Evolutionary conservation across 2,113 vertebrate species (phyloP).

Genomic region (Illadopsis cleaveri): DNA sequence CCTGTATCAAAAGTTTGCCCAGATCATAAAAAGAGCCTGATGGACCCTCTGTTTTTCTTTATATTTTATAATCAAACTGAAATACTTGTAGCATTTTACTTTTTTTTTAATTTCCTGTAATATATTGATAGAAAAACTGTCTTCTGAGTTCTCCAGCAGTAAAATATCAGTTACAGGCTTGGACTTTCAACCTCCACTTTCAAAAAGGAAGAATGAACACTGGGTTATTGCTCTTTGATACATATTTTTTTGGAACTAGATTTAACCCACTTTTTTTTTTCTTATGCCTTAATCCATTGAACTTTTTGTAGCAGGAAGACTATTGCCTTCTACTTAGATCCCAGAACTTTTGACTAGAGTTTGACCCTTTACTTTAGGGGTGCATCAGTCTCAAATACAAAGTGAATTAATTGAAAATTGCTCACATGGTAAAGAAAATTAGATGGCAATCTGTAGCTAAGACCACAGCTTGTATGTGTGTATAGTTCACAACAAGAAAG

Average conservation of each 20-base stretch:
- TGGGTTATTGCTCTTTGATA: not conserved
- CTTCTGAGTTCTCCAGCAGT: not conserved
- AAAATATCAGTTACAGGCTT: not conserved
- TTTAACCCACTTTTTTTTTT: not conserved
- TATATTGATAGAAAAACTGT: not conserved
- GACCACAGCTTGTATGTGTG: not conserved
- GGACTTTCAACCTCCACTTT: not conserved
- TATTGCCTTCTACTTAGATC: not conserved
- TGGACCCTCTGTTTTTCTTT: not conserved
- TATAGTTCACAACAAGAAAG: not conserved
- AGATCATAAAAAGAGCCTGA: not conserved
- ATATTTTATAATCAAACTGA: not conserved
- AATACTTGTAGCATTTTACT: not conserved
- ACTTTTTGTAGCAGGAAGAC: not conserved
- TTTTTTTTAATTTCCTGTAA: not conserved
- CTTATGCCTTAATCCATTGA: not conserved
- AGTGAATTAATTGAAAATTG: not conserved
- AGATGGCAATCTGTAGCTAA: not conserved
- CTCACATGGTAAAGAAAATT: not conserved
- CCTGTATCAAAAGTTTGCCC: not conserved
- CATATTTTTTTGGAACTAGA: not conserved
- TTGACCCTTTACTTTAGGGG: not conserved
- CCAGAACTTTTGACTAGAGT: not conserved
- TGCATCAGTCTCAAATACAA: not conserved
- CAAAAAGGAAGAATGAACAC: not conserved